Evolutionary conservation across 1,140 invertebrate genomes (phyloP), one percentile per base, ranked within the genome.

Genomic region (Drosophila ananassae): DNA sequence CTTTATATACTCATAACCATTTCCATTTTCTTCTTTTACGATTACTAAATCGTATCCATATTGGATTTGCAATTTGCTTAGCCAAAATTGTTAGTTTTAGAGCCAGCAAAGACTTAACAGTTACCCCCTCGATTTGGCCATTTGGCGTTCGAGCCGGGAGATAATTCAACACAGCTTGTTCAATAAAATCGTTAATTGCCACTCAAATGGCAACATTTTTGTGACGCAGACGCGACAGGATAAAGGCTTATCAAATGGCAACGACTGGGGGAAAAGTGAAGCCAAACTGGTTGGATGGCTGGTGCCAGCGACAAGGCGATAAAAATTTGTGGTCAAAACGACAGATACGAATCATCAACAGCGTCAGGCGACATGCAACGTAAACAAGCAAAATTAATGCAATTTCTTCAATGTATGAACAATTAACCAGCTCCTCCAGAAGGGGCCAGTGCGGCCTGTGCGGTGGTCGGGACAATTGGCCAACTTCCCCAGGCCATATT

Each of bases 321-420:
- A 87, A 85, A 87, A 77, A 78, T 84, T 84, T 85, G 77, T 81
- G 55, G 64, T 58, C 73, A 56, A 77, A 77, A 72, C 32, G 50
- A 63, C 32, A 84, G 77, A 77, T 78, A 77, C 52, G 57, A 62
- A 73, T 80, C 73, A 58, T 66, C 60, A 62, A 59, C 44, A 39
- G 68, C 71, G 72, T 66, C 57, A 75, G 53, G 25, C 60, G 63
- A 77, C 82, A 71, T 60, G 72, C 58, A 66, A 78, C 69, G 58
- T 85, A 87, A 87, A 87, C 83, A 82, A 82, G 83, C 75, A 13
- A 82, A 79, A 87, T 87, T 89, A 87, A 89, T 77, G 71, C 83
- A 72, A 89, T 87, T 89, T 76, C 51, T 79, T 75, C 58, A 63
- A 82, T 71, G 52, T 62, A 62, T 44, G 46, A 50, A 84, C 82